Evolutionary conservation across 2,113 vertebrate genomes (phyloP).

Genomic region (Merops nubicus): DNA sequence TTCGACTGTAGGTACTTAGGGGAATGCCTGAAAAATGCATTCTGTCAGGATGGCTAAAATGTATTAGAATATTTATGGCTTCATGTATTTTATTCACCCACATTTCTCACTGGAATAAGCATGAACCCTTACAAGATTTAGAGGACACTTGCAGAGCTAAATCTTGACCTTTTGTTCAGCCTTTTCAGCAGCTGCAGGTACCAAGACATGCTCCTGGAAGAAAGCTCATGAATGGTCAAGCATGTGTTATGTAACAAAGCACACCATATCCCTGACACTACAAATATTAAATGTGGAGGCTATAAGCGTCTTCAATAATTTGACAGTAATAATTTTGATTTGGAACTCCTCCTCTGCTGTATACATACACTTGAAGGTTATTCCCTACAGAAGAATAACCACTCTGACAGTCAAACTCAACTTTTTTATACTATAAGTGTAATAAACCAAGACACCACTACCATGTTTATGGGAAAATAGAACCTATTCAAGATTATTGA

Average conservation of each 20-base stretch:
- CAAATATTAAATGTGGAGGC: background rate
- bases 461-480: background rate
- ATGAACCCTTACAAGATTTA: slow-evolving; percentile 4
- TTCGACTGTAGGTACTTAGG: background rate
- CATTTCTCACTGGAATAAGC: background rate
- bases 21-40: background rate
- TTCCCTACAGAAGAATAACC: background rate
- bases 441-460: background rate
- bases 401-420: background rate
- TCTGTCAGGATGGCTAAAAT: background rate
- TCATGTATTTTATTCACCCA: background rate
- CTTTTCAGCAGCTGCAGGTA: background rate
- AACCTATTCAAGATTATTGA: background rate
- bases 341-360: background rate
- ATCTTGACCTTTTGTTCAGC: background rate
- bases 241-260: background rate
- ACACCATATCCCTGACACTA: background rate
- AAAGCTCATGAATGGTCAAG: background rate
- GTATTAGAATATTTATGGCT: background rate
- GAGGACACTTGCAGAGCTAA: background rate
- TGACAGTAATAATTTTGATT: background rate
- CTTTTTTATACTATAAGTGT: background rate
- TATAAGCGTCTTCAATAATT: background rate
- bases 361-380: background rate
- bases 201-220: background rate